These are phyloP conservation scores for Cottus gobio DNA, from an alignment of 2,113 vertebrate genomes.

Conservation along the genomic window DNA sequence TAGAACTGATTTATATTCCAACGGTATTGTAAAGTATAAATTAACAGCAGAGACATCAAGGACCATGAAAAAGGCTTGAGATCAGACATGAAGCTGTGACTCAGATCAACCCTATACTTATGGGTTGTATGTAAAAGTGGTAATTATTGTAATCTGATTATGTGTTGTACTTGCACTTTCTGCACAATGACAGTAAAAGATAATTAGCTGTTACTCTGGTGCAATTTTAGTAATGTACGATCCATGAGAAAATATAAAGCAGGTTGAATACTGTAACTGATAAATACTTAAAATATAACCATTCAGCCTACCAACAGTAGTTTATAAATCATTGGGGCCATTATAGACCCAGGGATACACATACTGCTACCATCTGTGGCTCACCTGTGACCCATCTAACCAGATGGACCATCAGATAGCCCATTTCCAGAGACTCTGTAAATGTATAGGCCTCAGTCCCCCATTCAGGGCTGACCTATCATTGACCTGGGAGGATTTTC, in stretches of 20 bases:
- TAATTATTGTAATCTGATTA: background rate
- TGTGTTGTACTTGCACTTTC: background rate
- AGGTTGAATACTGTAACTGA: background rate
- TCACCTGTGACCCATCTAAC: slow-evolving; percentile 63
- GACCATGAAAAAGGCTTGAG: background rate
- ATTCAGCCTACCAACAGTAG: slow-evolving; percentile 1
- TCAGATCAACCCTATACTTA: background rate
- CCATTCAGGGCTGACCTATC: slow-evolving; percentile 44
- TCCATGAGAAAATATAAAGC: background rate
- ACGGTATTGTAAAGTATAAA: background rate
- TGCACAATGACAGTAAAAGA: background rate
- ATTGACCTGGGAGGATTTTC: slow-evolving; percentile 64
- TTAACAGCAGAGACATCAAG: background rate
- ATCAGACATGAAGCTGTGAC: background rate
- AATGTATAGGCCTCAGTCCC: slow-evolving; percentile 36
- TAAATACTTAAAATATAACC: slow-evolving; percentile 4
- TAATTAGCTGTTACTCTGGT: background rate
- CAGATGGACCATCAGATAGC: slow-evolving; percentile 63
- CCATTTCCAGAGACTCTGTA: slow-evolving; percentile 33
- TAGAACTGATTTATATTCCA: background rate
- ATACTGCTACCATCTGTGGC: slow-evolving; percentile 49
- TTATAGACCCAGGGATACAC: slow-evolving; percentile 38
- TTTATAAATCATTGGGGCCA: slow-evolving; percentile 36
- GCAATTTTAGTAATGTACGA: background rate
- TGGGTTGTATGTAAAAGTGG: background rate